Percentiles rank a stretch among this genome's conserved stretches.
Conservation (phyloP, 1,140 invertebrate genomes). For the Trichogramma pretiosum region DNA sequence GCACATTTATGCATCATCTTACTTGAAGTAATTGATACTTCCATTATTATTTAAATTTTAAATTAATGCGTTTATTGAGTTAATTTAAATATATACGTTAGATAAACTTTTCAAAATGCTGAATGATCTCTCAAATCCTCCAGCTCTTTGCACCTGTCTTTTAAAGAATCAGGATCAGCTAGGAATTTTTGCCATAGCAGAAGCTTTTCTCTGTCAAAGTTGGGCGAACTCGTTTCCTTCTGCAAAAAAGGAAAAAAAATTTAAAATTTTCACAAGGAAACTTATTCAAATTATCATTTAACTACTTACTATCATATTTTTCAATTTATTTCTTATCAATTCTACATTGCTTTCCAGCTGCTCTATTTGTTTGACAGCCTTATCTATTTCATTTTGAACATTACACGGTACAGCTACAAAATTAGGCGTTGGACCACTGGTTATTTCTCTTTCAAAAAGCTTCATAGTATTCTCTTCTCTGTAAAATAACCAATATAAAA, state of each 20-base stretch:
- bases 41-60: too few species aligned
- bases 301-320: constrained; percentile 28
- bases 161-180: constrained; percentile 30
- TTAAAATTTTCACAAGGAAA: constrained; percentile 4
- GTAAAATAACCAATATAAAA: constrained; percentile 1
- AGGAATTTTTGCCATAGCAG: constrained; percentile 32
- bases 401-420: constrained; percentile 23
- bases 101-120: constrained; percentile 1
- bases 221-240: constrained; percentile 25
- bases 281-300: neutral
- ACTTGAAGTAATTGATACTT: too few species aligned
- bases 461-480: constrained; percentile 21
- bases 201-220: constrained; percentile 29
- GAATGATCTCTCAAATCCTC: constrained; percentile 4
- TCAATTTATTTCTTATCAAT: constrained; percentile 29
- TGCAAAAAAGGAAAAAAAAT: constrained; percentile 17
- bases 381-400: constrained; percentile 20
- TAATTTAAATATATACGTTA: too few species aligned
- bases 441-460: constrained; percentile 21
- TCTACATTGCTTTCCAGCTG: constrained; percentile 22
- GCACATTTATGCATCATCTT: too few species aligned
- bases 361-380: constrained; percentile 19
- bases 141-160: constrained; percentile 28
- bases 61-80: too few species aligned
- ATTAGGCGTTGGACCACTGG: constrained; percentile 26